Base-by-base conservation (phyloP, 2,888 invertebrate genomes). In the Meloe dianella region DNA sequence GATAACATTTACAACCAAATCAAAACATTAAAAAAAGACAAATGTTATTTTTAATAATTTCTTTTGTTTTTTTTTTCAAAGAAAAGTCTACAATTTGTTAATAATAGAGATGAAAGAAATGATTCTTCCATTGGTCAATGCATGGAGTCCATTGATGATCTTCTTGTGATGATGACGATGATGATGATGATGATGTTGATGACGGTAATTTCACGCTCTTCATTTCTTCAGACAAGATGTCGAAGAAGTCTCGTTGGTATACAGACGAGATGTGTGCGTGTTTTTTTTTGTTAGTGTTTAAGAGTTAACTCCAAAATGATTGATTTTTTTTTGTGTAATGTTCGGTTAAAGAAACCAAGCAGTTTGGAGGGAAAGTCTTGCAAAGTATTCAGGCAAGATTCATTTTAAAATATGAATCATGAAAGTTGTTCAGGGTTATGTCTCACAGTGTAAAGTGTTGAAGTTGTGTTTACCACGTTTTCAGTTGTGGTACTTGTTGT, bases 391-490 rank as follows among this genome's bases (percentile, higher is more conserved):
- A 75, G 67, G 75, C 73, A 73, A 74, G 73, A 73, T 75, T 47
- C n/a, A 47, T n/a, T n/a, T n/a, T n/a, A 35, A 51, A 58, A 24
- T 5, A 67, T 60, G 64, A 63, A 30, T 51, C 47, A 51, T 63
- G 61, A 56, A 65, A 61, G 64, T 63, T 63, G 58, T 63, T 56
- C 32, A 51, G 2, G 54, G 58, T 65, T 64, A 65, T 68, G 57
- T 68, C 77, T 76, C 77, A 77, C 77, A 65, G 77, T 77, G 74
- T 73, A 78, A 35, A 75, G 72, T 69, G 72, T 75, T 71, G 72
- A 64, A 17, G 71, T 67, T 56, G 66, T 69, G 63, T 69, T 73
- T 71, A 67, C 70, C 65, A 63, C 67, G 32, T 66, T 35, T 27
- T 64, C 62, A 63, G 38, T 68, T 62, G 27, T 54, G 10, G 56